A percentile compares a stretch with the other conserved stretches of the same genome.
phyloP scores from a whole-genome alignment of 2,113 vertebrate genomes.

The Copsychus sechellarum region DNA sequence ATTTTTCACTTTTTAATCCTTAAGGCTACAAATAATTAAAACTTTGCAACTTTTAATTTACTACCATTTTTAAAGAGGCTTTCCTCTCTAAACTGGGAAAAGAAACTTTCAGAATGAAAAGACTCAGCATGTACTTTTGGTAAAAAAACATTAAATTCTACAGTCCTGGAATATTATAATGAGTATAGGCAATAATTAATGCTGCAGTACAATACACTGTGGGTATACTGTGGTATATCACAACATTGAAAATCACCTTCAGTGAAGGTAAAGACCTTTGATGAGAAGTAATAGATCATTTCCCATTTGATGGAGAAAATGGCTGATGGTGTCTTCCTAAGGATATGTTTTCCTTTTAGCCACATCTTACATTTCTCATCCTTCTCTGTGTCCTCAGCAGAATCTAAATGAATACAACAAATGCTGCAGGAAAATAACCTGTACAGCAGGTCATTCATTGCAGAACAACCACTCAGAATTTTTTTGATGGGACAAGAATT shows the following conservation, averaged over 20 bases:
- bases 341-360: not conserved
- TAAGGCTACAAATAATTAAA: not conserved
- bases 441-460: not conserved
- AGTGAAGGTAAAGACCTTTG: not conserved
- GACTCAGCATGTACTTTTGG: not conserved
- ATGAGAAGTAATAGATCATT: not conserved
- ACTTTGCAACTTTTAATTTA: not conserved
- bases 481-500: not conserved
- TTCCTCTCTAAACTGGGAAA: not conserved
- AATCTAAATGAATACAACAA: not conserved
- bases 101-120: not conserved
- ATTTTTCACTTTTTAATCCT: not conserved
- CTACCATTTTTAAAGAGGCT: not conserved
- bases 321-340: not conserved
- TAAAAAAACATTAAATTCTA: not conserved
- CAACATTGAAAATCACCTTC: not conserved
- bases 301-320: not conserved
- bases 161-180: not conserved
- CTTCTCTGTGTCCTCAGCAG: not conserved
- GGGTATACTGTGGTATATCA: not conserved
- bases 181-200: not conserved
- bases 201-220: not conserved
- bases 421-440: not conserved
- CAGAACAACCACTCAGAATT: not conserved
- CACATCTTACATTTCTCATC: not conserved